phyloP scores from a whole-genome alignment of 2,797 vertebrate genomes.

The Hirundo rustica region DNA sequence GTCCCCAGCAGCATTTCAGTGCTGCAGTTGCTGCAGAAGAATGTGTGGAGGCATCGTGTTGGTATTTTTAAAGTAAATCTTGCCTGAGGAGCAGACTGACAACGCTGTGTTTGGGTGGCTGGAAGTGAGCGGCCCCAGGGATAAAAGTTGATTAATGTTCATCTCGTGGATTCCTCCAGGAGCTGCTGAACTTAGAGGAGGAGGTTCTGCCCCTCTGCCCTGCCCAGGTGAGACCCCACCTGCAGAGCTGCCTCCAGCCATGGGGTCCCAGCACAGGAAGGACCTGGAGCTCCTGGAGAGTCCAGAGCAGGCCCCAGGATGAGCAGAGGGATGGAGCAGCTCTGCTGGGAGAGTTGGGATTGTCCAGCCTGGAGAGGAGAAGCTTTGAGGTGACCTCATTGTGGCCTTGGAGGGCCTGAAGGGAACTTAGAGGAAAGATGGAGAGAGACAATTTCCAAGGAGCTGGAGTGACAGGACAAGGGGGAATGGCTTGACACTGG shows the following conservation, averaged over 20 bases:
- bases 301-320: not conserved
- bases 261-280: not conserved
- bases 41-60: slow-evolving; percentile 55
- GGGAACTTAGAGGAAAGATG: not conserved
- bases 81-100: slow-evolving; percentile 17
- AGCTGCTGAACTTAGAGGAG: not conserved
- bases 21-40: slow-evolving; percentile 40
- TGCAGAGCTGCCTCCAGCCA: not conserved
- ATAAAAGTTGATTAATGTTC: slow-evolving; percentile 11
- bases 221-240: not conserved
- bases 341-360: not conserved
- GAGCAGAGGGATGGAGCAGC: not conserved
- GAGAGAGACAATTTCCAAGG: not conserved
- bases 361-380: not conserved
- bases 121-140: not conserved
- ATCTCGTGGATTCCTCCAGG: not conserved
- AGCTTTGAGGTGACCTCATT: not conserved
- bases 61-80: slow-evolving; percentile 71
- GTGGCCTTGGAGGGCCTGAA: not conserved
- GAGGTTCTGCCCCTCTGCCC: not conserved
- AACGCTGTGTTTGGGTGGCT: not conserved
- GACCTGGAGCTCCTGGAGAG: not conserved
- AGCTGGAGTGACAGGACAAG: not conserved
- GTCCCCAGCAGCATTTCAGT: not conserved
- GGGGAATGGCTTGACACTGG: not conserved